phyloP scores from a whole-genome alignment of 2,888 invertebrate genomes.

The Tholera decimalis region DNA sequence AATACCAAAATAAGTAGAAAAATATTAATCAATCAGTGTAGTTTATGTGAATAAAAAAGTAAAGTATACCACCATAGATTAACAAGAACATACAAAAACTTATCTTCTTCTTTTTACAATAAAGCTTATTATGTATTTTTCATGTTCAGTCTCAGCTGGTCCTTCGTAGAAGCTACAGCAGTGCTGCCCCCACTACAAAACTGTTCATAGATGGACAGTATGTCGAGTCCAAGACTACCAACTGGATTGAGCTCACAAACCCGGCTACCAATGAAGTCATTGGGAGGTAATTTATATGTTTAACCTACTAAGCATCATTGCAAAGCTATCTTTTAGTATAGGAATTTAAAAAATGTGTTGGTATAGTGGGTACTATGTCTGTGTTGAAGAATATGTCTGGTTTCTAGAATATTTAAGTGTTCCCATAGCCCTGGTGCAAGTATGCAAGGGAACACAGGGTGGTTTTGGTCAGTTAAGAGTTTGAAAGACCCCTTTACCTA shows the following conservation, averaged over 20 bases:
- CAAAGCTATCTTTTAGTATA: no score
- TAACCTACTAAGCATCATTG: background rate
- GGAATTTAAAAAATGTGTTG: no score
- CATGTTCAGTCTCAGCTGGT: conserved; percentile 77
- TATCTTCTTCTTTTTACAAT: background rate
- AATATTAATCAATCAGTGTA: background rate
- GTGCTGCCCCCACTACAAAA: conserved; percentile 95
- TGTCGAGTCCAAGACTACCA: conserved; percentile 97
- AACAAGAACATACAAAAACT: background rate
- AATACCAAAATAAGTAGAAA: background rate
- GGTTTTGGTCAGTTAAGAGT: no score
- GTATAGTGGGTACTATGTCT: no score
- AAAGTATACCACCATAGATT: background rate
- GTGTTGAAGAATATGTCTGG: no score
- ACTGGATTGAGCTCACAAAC: conserved; percentile 99
- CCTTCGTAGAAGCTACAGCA: conserved; percentile 88
- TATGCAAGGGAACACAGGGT: no score
- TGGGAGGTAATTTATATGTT: conserved; percentile 87
- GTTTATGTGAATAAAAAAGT: no score
- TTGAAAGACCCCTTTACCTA: no score
- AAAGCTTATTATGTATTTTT: background rate
- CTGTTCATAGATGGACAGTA: conserved; percentile 99
- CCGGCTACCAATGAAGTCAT: conserved; percentile 98
- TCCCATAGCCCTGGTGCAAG: no score
- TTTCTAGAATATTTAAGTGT: no score